These are phyloP conservation scores for Alca torda DNA, from an alignment of 2,797 vertebrate genomes.

Conservation along the genomic window DNA sequence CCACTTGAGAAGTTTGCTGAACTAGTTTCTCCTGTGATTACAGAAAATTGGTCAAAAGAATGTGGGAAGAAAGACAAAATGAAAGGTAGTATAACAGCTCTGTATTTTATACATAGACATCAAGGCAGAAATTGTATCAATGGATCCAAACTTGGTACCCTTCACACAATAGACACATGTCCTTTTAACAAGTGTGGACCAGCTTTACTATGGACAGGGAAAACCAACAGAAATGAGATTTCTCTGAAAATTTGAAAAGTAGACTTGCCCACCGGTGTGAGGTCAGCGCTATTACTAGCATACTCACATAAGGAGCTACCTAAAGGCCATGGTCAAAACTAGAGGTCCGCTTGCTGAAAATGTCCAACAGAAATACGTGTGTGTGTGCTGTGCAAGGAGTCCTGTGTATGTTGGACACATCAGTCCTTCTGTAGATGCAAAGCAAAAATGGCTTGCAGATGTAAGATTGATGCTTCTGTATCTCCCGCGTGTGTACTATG, in stretches of 20 bases:
- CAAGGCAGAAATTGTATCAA: not conserved
- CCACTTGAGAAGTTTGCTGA: constrained; percentile 81
- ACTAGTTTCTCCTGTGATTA: constrained; percentile 78
- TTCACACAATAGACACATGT: not conserved
- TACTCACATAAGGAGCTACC: not conserved
- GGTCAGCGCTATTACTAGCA: not conserved
- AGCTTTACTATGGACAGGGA: not conserved
- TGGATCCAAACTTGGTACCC: not conserved
- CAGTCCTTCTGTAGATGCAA: not conserved
- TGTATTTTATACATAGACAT: not conserved
- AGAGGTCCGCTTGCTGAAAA: not conserved
- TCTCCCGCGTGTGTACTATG: not conserved
- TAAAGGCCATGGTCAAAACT: not conserved
- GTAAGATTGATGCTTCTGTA: not conserved
- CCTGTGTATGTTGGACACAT: not conserved
- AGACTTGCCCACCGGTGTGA: not conserved
- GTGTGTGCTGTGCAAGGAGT: not conserved
- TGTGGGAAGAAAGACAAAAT: constrained; percentile 73
- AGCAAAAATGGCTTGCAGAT: not conserved
- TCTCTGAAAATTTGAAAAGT: not conserved
- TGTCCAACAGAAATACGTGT: not conserved
- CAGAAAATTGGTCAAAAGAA: constrained; percentile 81
- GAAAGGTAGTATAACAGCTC: constrained; percentile 41
- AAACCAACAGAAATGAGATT: not conserved
- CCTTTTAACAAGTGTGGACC: not conserved